phyloP scores from a whole-genome alignment of 2,113 vertebrate species.

The Chamaetylas fuelleborni region DNA sequence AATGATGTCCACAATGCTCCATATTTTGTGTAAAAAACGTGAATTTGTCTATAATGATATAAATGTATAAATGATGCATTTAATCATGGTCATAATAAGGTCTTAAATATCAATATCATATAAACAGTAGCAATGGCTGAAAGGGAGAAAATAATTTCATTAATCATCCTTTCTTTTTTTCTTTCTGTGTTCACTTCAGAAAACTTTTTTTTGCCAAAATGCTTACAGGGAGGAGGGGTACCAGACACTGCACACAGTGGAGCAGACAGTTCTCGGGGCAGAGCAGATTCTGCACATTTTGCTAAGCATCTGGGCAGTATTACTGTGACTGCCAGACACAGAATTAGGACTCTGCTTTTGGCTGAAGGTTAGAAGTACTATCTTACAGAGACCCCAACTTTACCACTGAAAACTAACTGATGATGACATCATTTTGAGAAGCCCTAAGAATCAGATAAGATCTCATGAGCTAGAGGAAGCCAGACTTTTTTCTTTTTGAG shows the following conservation, averaged over 20 bases:
- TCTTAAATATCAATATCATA: not conserved
- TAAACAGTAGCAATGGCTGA: not conserved
- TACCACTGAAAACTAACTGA: not conserved
- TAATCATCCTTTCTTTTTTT: not conserved
- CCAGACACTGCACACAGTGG: not conserved
- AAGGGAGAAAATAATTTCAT: not conserved
- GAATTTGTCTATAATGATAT: not conserved
- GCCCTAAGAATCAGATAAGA: not conserved
- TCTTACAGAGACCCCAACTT: not conserved
- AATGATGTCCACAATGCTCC: not conserved
- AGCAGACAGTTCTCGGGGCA: not conserved
- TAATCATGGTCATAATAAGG: not conserved
- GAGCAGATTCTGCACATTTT: not conserved
- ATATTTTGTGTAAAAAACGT: not conserved
- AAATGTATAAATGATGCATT: not conserved
- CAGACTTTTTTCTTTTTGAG: not conserved
- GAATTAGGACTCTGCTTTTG: not conserved
- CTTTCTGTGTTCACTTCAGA: not conserved
- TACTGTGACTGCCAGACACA: not conserved
- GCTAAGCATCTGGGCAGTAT: not conserved
- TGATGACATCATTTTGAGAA: not conserved
- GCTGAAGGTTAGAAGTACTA: not conserved
- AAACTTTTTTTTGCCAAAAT: not conserved
- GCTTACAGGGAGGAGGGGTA: not conserved
- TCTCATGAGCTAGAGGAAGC: not conserved